Evolutionary conservation across 2,797 vertebrate species (phyloP), one percentile per base, ranked within the genome.

Genomic region (Ibycter americanus): DNA sequence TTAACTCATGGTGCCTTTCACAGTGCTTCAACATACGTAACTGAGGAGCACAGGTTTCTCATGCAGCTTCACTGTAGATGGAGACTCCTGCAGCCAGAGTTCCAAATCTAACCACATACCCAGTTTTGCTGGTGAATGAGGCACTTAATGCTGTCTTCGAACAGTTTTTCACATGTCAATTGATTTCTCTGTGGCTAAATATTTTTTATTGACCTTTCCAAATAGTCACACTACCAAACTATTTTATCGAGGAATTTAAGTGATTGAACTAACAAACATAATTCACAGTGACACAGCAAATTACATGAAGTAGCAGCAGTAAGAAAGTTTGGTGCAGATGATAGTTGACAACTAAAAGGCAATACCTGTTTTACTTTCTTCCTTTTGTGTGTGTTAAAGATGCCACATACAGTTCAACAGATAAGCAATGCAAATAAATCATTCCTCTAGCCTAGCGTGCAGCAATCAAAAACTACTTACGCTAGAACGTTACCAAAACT

Each of bases 151-250:
- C 1, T 18, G 14, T 51, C 38, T 84, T 86, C 66, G 84, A 80
- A 65, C 26, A 40, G 2, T 31, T 94, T 79, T 93, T 71, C 46
- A 88, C 38, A 47, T 66, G 38, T 38, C 77, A 89, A 32, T 65
- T 59, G 56, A 77, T 94, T 97, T 88, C 44, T 94, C 67, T 93
- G 83, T 95, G 90, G 77, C 87, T 85, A 97, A 89, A 79, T 94
- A 77, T 96, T 92, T 95, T 96, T 93, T 89, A 73, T 61, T 94
- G 63, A 90, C 74, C 71, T 88, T 90, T 92, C 81, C 87, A 92
- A 85, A 91, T 66, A 95, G 71, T 71, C 27, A 31, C 72, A 85
- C 74, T 76, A 84, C 82, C 62, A 96, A 94, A 94, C 76, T 84
- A 63, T 79, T 95, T 91, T 61, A 73, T 81, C 72, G 87, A 79